phyloP scores from a whole-genome alignment of 2,797 vertebrate genomes.

The Halcyon smyrnensis region DNA sequence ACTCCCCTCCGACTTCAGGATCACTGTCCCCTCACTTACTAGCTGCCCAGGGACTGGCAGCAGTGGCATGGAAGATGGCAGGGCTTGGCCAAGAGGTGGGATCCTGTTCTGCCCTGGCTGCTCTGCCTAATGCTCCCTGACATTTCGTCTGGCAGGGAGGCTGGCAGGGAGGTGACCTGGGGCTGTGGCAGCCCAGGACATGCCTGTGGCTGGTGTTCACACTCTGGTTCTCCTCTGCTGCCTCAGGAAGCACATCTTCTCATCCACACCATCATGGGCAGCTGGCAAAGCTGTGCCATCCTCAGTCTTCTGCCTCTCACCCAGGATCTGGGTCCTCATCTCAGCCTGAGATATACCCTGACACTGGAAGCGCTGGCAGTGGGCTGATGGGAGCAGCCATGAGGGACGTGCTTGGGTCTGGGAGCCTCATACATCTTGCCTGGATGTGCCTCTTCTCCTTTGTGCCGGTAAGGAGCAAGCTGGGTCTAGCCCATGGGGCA shows the following conservation, averaged over 20 bases:
- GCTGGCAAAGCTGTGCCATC: fast-evolving
- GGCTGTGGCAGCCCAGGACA: not conserved
- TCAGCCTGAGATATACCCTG: fast-evolving
- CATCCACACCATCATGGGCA: fast-evolving
- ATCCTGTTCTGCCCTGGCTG: not conserved
- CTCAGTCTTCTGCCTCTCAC: not conserved
- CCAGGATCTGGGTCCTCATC: not conserved
- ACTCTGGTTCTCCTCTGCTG: not conserved
- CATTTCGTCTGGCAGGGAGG: not conserved
- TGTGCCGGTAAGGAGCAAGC: slow-evolving; percentile 32
- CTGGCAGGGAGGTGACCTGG: fast-evolving
- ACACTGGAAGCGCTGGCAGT: not conserved
- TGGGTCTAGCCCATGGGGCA: not conserved
- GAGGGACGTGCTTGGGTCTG: not conserved
- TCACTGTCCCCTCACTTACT: not conserved
- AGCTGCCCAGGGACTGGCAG: not conserved
- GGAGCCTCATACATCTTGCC: not conserved
- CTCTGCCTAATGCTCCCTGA: not conserved
- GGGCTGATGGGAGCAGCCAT: not conserved
- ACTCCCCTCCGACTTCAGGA: not conserved
- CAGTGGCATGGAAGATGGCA: not conserved
- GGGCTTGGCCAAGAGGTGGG: not conserved
- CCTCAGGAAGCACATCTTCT: not conserved
- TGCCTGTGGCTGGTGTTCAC: not conserved
- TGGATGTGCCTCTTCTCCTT: slow-evolving; percentile 48